phyloP scores from a whole-genome alignment of 1,140 invertebrate species.

The Sitophilus oryzae region DNA sequence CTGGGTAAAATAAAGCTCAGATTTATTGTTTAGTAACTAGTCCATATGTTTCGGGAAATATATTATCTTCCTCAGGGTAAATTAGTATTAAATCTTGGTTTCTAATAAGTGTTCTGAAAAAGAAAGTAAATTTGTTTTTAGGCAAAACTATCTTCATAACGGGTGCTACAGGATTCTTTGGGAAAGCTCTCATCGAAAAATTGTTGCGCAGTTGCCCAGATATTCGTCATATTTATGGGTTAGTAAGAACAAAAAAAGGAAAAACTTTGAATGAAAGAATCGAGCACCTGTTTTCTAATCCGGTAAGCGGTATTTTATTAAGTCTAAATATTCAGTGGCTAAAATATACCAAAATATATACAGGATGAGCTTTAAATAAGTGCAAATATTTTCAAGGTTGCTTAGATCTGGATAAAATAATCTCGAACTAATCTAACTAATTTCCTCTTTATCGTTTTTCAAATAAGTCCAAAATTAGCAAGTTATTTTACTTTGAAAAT shows the following conservation, averaged over 20 bases:
- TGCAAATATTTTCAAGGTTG: background rate
- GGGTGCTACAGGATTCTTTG: slow-evolving; percentile 32
- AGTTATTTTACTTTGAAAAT: no score
- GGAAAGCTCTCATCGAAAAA: slow-evolving; percentile 64
- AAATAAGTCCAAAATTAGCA: no score
- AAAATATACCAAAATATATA: background rate
- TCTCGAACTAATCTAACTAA: no score
- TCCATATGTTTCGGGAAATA: no score
- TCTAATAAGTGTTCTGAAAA: no score
- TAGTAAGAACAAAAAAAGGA: slow-evolving; percentile 62
- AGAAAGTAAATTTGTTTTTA: no score
- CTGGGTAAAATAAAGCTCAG: no score
- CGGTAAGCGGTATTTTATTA: slow-evolving; percentile 26
- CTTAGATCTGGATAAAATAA: background rate
- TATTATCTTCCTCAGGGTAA: slow-evolving; percentile 59
- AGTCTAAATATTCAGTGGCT: background rate
- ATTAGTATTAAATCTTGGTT: slow-evolving; percentile 1
- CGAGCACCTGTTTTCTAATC: slow-evolving; percentile 31
- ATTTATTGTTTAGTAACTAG: no score
- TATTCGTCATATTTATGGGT: slow-evolving; percentile 56
- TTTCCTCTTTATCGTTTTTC: no score
- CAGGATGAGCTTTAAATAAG: no score
- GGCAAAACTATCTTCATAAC: slow-evolving; percentile 28
- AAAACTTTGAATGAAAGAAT: slow-evolving; percentile 48
- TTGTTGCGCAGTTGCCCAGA: slow-evolving; percentile 60